Percentiles rank a stretch among this genome's conserved stretches.
phyloP scores from a whole-genome alignment of 2,888 invertebrate species.

The Aphidoletes aphidimyza region DNA sequence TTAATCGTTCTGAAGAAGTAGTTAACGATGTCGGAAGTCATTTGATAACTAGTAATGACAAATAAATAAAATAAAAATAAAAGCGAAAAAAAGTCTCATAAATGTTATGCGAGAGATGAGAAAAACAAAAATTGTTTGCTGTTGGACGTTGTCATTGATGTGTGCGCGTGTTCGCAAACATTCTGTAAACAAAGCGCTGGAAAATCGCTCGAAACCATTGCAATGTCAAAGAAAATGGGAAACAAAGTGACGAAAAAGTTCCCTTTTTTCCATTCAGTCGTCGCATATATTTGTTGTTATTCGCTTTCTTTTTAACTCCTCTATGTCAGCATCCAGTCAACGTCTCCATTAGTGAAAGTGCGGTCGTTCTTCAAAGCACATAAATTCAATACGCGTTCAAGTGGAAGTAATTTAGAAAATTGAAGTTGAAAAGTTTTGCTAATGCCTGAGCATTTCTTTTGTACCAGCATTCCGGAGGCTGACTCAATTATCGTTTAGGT shows the following conservation, averaged over 20 bases:
- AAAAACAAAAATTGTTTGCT: background rate
- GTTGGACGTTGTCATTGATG: background rate
- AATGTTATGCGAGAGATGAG: no score
- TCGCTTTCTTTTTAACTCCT: background rate
- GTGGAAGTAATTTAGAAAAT: conserved; percentile 39
- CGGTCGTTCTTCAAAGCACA: background rate
- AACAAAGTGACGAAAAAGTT: conserved; percentile 43
- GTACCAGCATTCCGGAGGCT: background rate
- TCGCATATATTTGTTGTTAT: background rate
- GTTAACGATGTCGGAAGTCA: conserved; percentile 42
- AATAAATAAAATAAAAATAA: background rate
- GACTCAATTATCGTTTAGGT: conserved; percentile 9
- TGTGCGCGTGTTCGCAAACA: background rate
- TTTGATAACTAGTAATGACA: conserved; percentile 41
- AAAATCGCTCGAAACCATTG: background rate
- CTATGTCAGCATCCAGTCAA: background rate
- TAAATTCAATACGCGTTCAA: conserved; percentile 22
- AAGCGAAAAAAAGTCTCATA: no score
- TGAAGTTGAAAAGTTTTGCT: conserved; percentile 18
- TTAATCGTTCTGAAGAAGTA: background rate
- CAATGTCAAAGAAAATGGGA: background rate
- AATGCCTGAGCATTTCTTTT: background rate
- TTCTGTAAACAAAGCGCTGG: conserved; percentile 12
- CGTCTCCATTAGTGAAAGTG: background rate
- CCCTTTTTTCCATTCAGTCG: background rate